These are phyloP conservation scores for Ophion slaviceki DNA, from an alignment of 2,888 invertebrate genomes.

Conservation along the genomic window DNA sequence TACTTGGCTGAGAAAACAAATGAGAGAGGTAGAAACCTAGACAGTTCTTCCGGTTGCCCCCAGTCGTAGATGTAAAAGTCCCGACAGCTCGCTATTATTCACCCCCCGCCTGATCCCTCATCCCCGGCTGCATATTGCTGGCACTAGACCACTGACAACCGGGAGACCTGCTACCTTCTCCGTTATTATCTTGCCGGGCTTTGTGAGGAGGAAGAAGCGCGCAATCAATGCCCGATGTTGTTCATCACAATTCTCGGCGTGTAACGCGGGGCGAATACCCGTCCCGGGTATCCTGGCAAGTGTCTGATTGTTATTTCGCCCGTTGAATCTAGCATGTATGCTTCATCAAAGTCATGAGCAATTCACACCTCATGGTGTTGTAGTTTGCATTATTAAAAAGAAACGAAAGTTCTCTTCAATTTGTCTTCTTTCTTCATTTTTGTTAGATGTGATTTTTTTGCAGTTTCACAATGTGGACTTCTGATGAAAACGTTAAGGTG, in stretches of 20 bases:
- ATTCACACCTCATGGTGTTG: too few relatives aligned
- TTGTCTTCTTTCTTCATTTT: too few relatives aligned
- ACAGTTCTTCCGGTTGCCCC: conserved; percentile 28
- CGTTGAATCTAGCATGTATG: conserved; percentile 21
- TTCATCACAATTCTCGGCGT: conserved; percentile 17
- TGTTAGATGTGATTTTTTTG: too few relatives aligned
- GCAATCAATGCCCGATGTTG: conserved; percentile 17
- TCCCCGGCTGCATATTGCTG: background rate
- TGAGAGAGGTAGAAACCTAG: conserved; percentile 40
- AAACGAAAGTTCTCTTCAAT: too few relatives aligned
- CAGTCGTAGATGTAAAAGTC: conserved; percentile 12
- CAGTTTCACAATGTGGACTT: too few relatives aligned
- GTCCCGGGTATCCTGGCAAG: background rate
- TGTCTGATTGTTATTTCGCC: conserved; percentile 29
- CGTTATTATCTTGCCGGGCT: conserved; percentile 43
- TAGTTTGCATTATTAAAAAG: too few relatives aligned
- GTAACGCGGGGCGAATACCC: conserved; percentile 1
- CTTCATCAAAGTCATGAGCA: conserved; percentile 33
- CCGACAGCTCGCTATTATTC: conserved; percentile 27
- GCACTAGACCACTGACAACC: conserved; percentile 11
- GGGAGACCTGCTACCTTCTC: background rate
- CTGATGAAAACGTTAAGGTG: too few relatives aligned
- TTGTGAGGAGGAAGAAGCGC: conserved; percentile 10
- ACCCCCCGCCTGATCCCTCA: background rate
- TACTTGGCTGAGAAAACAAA: conserved; percentile 42